Evolutionary conservation across 1,140 invertebrate genomes (phyloP), one percentile per base, ranked within the genome.

Genomic region (Lordiphosa stackelbergi): DNA sequence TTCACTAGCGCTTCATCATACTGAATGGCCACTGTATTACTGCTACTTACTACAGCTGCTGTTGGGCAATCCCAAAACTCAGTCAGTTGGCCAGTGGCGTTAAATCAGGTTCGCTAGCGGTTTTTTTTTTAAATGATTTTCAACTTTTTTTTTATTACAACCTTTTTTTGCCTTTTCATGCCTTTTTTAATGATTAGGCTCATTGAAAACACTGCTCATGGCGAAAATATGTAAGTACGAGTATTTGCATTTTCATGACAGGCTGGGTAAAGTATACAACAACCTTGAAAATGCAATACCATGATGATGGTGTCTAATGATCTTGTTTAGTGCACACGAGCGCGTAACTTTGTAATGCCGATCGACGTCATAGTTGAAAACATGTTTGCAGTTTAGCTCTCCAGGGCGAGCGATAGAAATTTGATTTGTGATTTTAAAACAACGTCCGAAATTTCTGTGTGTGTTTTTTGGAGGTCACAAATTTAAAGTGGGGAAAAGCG

Each of bases 171-270:
- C 68, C 53, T 73, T 69, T 63, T 75, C 72, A 69, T 69, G 71
- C 52, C 60, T 64, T 52, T 72, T 63, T 69, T 66, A 66, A 70
- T 53, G 69, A 81, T 83, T 72, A 66, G 65, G 60, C 62, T 73
- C 61, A 77, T 77, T 84, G 72, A 71, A 73, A 71, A 63, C 64
- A 69, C 59, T 74, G 62, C 66, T 64, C 53, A 60, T 68, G 55
- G 65, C 48, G 51, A 59, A 73, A 53, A 62, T 43, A 24, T 31
- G n/a, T 22, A 10, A 24, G 22, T 24, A 24, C 22, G 22, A 24
- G 5, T 1, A 24, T 83, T 83, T 83, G 77, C 77, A 83, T 83
- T 83, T 79, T 83, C 77, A 83, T 84, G 72, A 56, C 53, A 61
- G 41, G 49, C 37, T 16, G 42, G 49, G 13, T 59, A 42, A 70